Conservation (phyloP, 2,888 invertebrate genomes). For the Thecophora atra region DNA sequence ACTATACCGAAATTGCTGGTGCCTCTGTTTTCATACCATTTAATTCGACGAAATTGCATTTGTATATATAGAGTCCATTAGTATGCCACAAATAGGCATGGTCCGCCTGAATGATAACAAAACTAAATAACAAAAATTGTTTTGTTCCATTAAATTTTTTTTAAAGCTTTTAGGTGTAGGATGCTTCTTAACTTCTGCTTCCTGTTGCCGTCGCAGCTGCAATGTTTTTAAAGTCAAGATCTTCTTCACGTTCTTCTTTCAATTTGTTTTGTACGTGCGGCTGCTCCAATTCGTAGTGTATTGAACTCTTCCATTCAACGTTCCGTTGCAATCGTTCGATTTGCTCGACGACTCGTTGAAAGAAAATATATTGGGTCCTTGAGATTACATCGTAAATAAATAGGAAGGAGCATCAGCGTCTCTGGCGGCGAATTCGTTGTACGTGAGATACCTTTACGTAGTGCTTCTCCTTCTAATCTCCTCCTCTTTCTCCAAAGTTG, state of each 20-base stretch:
- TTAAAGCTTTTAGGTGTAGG: too few species aligned
- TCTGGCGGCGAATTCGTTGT: slow-evolving; percentile 24
- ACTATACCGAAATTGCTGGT: too few species aligned
- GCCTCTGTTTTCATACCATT: too few species aligned
- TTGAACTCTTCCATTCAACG: slow-evolving; percentile 25
- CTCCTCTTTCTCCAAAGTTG: not conserved
- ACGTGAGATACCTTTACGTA: slow-evolving; percentile 21
- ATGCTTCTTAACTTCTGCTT: not conserved
- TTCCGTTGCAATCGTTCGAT: slow-evolving; percentile 6
- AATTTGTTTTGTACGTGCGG: slow-evolving; percentile 18
- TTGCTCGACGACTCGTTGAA: not conserved
- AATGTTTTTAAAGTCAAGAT: slow-evolving; percentile 36
- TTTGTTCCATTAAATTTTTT: not conserved
- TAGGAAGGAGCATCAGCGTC: slow-evolving; percentile 22
- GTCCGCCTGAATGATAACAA: too few species aligned
- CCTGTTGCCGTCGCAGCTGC: slow-evolving; percentile 40
- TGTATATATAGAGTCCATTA: too few species aligned
- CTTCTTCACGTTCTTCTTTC: not conserved
- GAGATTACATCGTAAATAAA: slow-evolving; percentile 26
- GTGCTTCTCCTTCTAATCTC: not conserved
- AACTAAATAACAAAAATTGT: too few species aligned
- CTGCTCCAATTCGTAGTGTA: slow-evolving; percentile 18
- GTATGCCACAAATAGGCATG: too few species aligned
- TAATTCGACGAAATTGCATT: too few species aligned
- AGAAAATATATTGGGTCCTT: slow-evolving; percentile 20